phyloP scores from a whole-genome alignment of 2,113 vertebrate genomes.

The Podiceps cristatus region DNA sequence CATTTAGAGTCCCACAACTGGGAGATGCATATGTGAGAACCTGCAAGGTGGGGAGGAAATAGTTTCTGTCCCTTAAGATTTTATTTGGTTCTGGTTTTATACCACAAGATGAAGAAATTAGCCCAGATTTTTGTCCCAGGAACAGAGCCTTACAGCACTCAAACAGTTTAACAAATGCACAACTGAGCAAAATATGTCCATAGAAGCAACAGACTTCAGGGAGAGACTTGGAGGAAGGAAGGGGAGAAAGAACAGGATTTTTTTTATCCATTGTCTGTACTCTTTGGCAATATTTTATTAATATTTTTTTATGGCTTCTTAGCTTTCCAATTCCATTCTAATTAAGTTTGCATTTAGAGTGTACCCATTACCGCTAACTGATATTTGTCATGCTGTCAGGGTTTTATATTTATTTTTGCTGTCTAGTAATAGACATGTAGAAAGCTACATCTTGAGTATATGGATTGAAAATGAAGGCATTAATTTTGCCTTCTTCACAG shows the following conservation, averaged over 20 bases:
- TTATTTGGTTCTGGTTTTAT: neutral
- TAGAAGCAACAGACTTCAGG: neutral
- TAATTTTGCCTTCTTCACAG: neutral
- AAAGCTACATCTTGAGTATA: neutral
- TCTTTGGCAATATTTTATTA: constrained; percentile 29
- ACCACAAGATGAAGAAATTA: neutral
- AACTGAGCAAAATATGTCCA: neutral
- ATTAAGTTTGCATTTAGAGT: constrained; percentile 28
- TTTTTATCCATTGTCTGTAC: neutral
- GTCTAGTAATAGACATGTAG: neutral
- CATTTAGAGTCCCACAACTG: neutral
- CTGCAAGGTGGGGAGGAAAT: neutral
- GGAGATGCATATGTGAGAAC: neutral
- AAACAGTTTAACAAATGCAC: neutral
- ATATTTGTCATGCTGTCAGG: constrained; percentile 18
- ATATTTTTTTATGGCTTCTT: neutral
- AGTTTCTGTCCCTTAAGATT: neutral
- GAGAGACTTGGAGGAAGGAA: neutral
- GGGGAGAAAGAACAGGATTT: neutral
- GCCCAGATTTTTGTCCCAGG: neutral
- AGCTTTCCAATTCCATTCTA: constrained; percentile 28
- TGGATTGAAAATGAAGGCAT: constrained; percentile 5
- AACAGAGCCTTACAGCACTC: neutral
- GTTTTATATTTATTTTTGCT: neutral
- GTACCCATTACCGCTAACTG: neutral